Evolutionary conservation across 2,797 vertebrate genomes (phyloP), one percentile per base, ranked within the genome.

Genomic region (Xerus rutilus): DNA sequence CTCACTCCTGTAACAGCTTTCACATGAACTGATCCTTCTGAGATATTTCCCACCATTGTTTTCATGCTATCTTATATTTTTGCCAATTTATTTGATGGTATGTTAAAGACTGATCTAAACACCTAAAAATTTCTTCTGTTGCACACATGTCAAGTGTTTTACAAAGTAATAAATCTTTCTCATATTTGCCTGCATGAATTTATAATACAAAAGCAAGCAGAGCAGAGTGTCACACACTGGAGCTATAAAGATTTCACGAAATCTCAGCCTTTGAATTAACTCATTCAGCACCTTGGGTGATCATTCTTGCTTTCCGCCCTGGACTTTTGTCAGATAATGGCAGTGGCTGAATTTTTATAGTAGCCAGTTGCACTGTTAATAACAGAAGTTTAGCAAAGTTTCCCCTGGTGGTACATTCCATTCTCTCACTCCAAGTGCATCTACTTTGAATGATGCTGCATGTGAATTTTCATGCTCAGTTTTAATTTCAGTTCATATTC

Each of bases 31-130:
- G 14, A 21, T 76, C 21, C 18, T 47, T 92, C 25, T 59, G 52
- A 83, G 15, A 21, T 5, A 69, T 89, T 35, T 35, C 54, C 70
- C 25, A 74, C 12, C 67, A 64, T 85, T 73, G 45, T 83, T 87
- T 93, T 86, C 45, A 21, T 23, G 12, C n/a, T 82, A 52, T 39
- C 81, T 93, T 84, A 17, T 57, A n/a, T 86, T 92, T 93, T 86
- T 88, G 67, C 57, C 85, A 83, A 1, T 39, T 62, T 86, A 52
- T 52, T 78, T 79, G 85, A 39, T 8, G 7, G 47, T 88, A 54
- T 79, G 47, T 77, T 93, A 83, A 94, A 93, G 91, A 78, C 57
- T 18, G 23, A 90, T 47, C 77, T 85, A 93, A 96, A 86, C 30
- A 76, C 43, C 69, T 59, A 88, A 94, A 88, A 64, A 30, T 65